Percentiles rank a stretch among this genome's conserved stretches.
These are phyloP conservation scores for Sitobion miscanthi DNA, from an alignment of 1,140 invertebrate species.

Conservation along the genomic window DNA sequence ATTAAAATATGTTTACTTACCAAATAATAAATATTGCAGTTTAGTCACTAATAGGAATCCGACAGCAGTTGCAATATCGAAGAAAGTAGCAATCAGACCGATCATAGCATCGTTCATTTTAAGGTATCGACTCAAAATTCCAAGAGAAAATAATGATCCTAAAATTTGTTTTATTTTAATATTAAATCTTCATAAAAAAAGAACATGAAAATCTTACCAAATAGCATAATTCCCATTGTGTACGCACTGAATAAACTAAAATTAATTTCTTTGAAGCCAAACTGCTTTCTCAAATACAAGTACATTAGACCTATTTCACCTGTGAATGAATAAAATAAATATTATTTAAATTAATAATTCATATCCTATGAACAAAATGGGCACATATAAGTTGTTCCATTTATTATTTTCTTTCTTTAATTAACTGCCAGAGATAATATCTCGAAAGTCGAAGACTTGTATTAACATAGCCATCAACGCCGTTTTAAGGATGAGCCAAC, in stretches of 20 bases:
- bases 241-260: slow-evolving; percentile 58
- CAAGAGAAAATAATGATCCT: slow-evolving; percentile 59
- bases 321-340: slow-evolving; percentile 31
- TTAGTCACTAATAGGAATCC: slow-evolving; percentile 53
- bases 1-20: slow-evolving; percentile 50
- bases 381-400: not conserved
- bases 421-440: not conserved
- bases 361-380: not conserved
- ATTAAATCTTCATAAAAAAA: not conserved
- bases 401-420: not conserved
- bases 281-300: slow-evolving; percentile 58
- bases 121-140: slow-evolving; percentile 56
- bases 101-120: slow-evolving; percentile 58
- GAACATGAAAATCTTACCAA: slow-evolving; percentile 7
- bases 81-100: slow-evolving; percentile 57
- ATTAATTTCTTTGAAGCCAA: slow-evolving; percentile 58
- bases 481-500: too few relatives aligned
- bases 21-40: slow-evolving; percentile 57
- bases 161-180: not conserved
- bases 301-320: slow-evolving; percentile 59
- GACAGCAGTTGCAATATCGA: slow-evolving; percentile 57
- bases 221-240: slow-evolving; percentile 47
- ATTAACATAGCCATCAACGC: too few relatives aligned
- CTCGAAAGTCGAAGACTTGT: too few relatives aligned
- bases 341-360: not conserved